phyloP scores from a whole-genome alignment of 30 jellyfish, hydroid and myxozoan species.

The Turritopsis rubra region DNA sequence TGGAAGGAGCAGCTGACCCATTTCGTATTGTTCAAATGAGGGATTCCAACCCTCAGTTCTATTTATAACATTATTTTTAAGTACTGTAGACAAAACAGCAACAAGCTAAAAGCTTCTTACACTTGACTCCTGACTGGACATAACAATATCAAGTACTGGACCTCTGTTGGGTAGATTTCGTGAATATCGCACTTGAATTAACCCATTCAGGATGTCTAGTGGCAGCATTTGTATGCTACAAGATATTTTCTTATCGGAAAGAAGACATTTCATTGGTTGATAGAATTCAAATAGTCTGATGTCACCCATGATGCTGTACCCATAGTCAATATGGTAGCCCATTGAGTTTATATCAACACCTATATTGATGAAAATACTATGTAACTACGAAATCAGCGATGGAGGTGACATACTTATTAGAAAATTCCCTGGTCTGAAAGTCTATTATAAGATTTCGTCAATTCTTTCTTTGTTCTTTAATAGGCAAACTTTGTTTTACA shows the following conservation, averaged over 20 bases:
- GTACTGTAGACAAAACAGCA: background rate
- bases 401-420: too few relatives aligned
- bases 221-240: slow-evolving; percentile 6
- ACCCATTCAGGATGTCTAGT: slow-evolving; percentile 5
- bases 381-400: too few relatives aligned
- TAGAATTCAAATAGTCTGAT: slow-evolving; percentile 11
- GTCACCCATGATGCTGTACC: background rate
- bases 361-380: background rate
- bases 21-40: too few relatives aligned
- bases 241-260: background rate
- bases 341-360: background rate
- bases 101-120: background rate
- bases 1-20: too few relatives aligned
- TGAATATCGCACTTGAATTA: slow-evolving; percentile 8
- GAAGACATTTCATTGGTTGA: slow-evolving; percentile 6
- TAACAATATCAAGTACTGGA: slow-evolving; percentile 1
- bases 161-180: slow-evolving; percentile 15
- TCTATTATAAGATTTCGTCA: too few relatives aligned
- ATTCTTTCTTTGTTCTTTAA: too few relatives aligned
- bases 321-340: slow-evolving; percentile 12
- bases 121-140: background rate
- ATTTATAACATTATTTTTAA: too few relatives aligned
- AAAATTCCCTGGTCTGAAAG: too few relatives aligned
- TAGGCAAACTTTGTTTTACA: background rate
- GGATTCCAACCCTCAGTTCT: too few relatives aligned